Evolutionary conservation across 2,113 vertebrate species (phyloP), one percentile per base, ranked within the genome.

Genomic region (Anser cygnoides): DNA sequence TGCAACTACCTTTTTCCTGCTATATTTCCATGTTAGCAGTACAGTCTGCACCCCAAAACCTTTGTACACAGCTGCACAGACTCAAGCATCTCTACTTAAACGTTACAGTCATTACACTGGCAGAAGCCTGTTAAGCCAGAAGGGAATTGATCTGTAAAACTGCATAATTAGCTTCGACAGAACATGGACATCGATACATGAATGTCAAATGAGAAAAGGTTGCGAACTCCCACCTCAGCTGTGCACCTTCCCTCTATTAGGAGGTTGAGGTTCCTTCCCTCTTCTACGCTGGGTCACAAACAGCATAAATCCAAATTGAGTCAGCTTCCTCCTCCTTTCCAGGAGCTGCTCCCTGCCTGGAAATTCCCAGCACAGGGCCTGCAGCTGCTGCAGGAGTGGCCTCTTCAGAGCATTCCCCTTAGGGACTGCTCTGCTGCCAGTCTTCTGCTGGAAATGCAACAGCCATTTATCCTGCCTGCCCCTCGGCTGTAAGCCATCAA

Each of bases 101-200:
- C 15, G 58, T 57, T 41, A 22, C 10, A 50, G 5, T 62, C 71
- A 84, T 31, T n/a, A 80, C 83, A 23, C 44, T 6, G 20, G 84
- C 84, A 89, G 68, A 31, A 92, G 76, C 43, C 80, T 43, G 57
- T 57, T 93, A 95, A 94, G 89, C 92, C 89, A 54, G 76, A 23
- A 26, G 89, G 76, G 76, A 89, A 95, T 4, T 74, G 95, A 97
- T 94, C 89, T 71, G 86, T 78, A 77, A 90, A 94, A 86, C 25
- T 35, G 68, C 20, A 15, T 90, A 93, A 96, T 90, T 63, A 94
- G 89, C 80, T 93, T 33, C 3, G 8, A 81, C 61, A 90, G 84
- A 89, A 90, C 65, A 84, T 68, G 83, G 86, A 46, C 91, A 90
- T 87, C 11, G 11, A 94, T 52, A 93, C 55, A 29, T 57, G 39